A percentile compares a stretch with the other conserved stretches of the same genome.
Evolutionary conservation across 2,797 vertebrate species (phyloP).

Genomic region (Dendrocincla fuliginosa): DNA sequence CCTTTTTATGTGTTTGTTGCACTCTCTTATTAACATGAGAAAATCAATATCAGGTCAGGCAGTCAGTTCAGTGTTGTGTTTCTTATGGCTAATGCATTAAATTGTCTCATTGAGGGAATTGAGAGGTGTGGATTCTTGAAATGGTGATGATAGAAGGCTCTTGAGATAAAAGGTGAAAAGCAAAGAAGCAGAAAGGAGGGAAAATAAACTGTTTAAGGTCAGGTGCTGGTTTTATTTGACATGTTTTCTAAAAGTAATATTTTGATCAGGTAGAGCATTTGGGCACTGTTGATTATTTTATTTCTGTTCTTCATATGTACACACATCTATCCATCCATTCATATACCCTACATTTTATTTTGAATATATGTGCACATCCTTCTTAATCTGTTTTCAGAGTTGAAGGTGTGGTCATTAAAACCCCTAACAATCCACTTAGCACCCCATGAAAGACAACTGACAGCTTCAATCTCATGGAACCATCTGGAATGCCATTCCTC

Average conservation of each 20-base stretch:
- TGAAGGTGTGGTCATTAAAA: not conserved
- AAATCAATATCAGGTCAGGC: conserved; percentile 14
- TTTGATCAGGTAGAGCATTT: not conserved
- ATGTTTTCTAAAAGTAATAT: not conserved
- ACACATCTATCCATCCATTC: not conserved
- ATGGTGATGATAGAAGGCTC: not conserved
- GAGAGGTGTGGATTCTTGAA: not conserved
- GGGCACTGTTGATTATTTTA: not conserved
- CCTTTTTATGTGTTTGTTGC: conserved; percentile 11
- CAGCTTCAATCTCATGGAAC: not conserved
- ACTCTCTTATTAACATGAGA: not conserved
- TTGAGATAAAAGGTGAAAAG: not conserved
- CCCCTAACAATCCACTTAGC: not conserved
- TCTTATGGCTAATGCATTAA: not conserved
- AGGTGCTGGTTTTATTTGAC: not conserved
- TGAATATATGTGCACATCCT: not conserved
- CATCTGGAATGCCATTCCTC: not conserved
- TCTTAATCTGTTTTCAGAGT: not conserved
- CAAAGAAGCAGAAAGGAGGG: not conserved
- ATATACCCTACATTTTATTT: not conserved
- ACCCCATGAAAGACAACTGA: not conserved
- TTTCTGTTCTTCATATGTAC: not conserved
- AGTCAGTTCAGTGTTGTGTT: not conserved
- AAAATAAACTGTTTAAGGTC: not conserved
- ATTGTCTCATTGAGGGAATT: not conserved